Base-by-base conservation (phyloP, 1,140 invertebrate genomes). In the Hestina assimilis region DNA sequence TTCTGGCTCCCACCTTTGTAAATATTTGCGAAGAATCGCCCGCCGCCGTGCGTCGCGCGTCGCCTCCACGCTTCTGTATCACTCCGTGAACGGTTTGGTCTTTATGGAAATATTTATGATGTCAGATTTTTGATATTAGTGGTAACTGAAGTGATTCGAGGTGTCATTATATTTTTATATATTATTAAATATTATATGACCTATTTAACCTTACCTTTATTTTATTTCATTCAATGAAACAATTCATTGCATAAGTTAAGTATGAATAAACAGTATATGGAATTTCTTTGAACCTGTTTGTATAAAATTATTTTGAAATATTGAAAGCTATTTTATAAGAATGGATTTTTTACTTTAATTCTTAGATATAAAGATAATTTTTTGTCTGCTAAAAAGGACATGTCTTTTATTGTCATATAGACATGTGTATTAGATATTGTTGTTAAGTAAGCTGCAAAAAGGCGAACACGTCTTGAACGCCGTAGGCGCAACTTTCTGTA, bases 1-100 rank as follows among this genome's bases (percentile, higher is more conserved):
- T 87, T 80, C 82, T 40, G 63, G 71, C 69, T 78, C 79, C 80
- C 82, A 84, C 79, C 84, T 85, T 80, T 80, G 75, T 85, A 65
- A 87, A 85, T 87, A 85, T 87, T 87, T 81, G 78, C 77, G 61
- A 50, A 55, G 50, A 38, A 40, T 31, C 29, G 41, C 61, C 38
- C 38, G 38, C n/a, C 59, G 54, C 60, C 33, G 14, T 31, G 19
- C 46, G 52, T 38, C 64, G 59, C 38, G 19, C 23, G 48, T 29
- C 55, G 42, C 38, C 43, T 46, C 42, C 20, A 38, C 5, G 12
- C 14, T 19, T 11, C 46, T 35, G 9, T 11, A 12, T 29, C 24
- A 14, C 8, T 42, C 21, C 21, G 7, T 20, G n/a, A 20, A 5
- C 5, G n/a, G 9, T 9, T 7, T 17, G 33, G 19, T 19, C 19